Conservation (phyloP, 1,140 invertebrate genomes). For the Pachypeltis micranthus region DNA sequence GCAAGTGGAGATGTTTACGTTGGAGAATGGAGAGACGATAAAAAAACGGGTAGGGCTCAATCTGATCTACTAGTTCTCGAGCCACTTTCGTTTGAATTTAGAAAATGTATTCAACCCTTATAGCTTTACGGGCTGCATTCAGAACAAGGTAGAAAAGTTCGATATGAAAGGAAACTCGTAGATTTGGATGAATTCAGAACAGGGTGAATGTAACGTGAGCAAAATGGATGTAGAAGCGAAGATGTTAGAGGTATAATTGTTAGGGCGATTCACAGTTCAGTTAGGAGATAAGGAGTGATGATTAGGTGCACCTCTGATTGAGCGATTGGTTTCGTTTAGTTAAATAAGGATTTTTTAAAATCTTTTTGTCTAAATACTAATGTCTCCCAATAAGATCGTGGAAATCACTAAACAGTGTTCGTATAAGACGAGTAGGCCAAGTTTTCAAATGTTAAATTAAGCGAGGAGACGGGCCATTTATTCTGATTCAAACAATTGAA, state of each 20-base stretch:
- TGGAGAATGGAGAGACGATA: slow-evolving; percentile 44
- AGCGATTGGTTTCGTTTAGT: slow-evolving; percentile 3
- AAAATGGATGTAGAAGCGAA: no score
- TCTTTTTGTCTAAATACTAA: not conserved
- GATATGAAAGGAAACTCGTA: no score
- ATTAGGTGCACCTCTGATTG: not conserved
- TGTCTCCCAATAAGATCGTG: not conserved
- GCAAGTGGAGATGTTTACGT: slow-evolving; percentile 38
- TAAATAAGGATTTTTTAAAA: slow-evolving; percentile 9
- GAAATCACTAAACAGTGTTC: slow-evolving; percentile 1
- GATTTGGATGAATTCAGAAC: no score
- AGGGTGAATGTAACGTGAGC: no score
- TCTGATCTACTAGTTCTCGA: not conserved
- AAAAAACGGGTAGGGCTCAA: slow-evolving; percentile 38
- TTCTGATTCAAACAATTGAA: not conserved
- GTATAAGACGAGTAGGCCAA: slow-evolving; percentile 34
- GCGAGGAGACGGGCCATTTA: no score
- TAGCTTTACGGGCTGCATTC: not conserved
- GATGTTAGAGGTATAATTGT: no score
- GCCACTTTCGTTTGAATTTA: not conserved
- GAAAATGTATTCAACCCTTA: not conserved
- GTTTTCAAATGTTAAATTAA: slow-evolving; percentile 26
- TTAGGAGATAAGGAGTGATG: no score
- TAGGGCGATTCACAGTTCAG: no score
- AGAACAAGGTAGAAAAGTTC: not conserved